Base-by-base conservation (phyloP, 2,797 vertebrate genomes). In the Odontamblyopus lacepedii region DNA sequence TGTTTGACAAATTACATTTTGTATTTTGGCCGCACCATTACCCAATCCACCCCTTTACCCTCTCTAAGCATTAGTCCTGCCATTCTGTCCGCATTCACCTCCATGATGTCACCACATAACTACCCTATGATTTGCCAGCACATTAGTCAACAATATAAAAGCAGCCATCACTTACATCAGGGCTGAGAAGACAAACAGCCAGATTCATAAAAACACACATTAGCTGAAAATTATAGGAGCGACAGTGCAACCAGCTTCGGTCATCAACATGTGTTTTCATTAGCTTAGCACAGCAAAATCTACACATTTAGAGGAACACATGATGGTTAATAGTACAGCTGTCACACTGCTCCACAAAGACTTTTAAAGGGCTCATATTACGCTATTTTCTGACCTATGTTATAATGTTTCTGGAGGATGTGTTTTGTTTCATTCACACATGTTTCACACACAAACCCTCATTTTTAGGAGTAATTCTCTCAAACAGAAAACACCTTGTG, bases 121-220 rank as follows among this genome's bases (percentile, higher is more conserved):
- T n/a, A 32, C 69, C 60, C 78, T 65, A 86, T 77, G 83, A 83
- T 78, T 77, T 67, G 70, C 70, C 32, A 23, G 70, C 78, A 67
- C 82, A 84, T 72, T 76, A 70, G 55, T 78, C 64, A 11, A 30
- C 38, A 63, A 74, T 75, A 87, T 88, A 71, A 90, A 88, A 90
- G 77, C 67, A 64, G 35, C 62, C 55, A 57, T 79, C 65, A 13
- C 63, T 83, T 78, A 83, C 12, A 32, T 83, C 80, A 82, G 69
- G 63, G 72, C 74, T 61, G 60, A 69, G 16, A 73, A 72, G 71
- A 81, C 80, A 82, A 90, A 87, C 77, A 83, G 82, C 72, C 78
- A 83, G 69, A 74, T 71, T 83, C 80, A 71, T 83, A 85, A 87
- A 89, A 78, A 74, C 76, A 65, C 70, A 50, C 73, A 71, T 78